Evolutionary conservation across 2,113 vertebrate species (phyloP), one percentile per base, ranked within the genome.

Genomic region (Pterocles burchelli): DNA sequence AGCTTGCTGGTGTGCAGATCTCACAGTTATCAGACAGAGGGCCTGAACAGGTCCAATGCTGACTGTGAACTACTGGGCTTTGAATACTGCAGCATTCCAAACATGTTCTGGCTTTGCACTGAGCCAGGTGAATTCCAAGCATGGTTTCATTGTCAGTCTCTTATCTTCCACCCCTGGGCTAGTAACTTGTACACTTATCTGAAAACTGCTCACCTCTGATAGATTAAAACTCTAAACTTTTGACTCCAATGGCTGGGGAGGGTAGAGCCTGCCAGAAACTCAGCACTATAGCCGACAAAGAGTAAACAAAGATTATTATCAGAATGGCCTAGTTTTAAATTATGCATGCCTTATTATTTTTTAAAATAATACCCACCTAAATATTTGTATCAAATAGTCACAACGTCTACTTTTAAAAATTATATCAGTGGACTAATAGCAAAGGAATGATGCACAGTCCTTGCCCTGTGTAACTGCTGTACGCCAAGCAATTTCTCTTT

Each of bases 41-140:
- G n/a, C 28, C 49, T 49, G 70, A 77, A 31, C 0, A 66, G 26
- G 55, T 92, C 75, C 46, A 46, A 9, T 33, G 67, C 77, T 88
- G 78, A 84, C 66, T 76, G 36, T n/a, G 67, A 95, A 68, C 34
- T 58, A 28, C 43, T 2, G 19, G 38, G 57, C 55, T 91, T 57
- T 80, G 34, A 92, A 43, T 43, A 79, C 13, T 7, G 3, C 59
- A 71, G 65, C 65, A 88, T 81, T 77, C 75, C 75, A 91, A 84
- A 83, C 74, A 24, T 2, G 1, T 76, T 72, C 55, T 59, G 38
- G 43, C 85, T 77, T 43, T 87, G 93, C 59, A 82, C 4, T 33
- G 28, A 90, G 61, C 36, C 65, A 77, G 52, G 55, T 88, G 75
- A 94, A 95, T 93, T 90, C 74, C 92, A 92, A 84, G 67, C 76